phyloP scores from a whole-genome alignment of 2,888 invertebrate genomes.

The Mylabris sibirica region DNA sequence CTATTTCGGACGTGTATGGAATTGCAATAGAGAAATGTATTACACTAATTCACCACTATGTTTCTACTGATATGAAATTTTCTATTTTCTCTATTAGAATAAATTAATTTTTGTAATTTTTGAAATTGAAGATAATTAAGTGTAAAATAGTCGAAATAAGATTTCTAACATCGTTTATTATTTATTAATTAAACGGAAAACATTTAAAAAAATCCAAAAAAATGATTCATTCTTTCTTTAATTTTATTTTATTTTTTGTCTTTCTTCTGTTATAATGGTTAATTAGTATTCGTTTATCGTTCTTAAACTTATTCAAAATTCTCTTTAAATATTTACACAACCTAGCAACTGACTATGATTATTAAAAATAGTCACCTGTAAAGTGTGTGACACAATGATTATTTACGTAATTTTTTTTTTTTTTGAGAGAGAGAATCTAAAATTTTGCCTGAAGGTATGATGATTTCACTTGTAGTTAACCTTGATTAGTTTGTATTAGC shows the following conservation, averaged over 20 bases:
- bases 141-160: no score
- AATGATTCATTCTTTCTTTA: not conserved
- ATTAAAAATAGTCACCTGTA: slow-evolving; percentile 8
- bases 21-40: not conserved
- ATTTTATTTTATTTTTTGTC: no score
- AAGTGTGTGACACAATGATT: slow-evolving; percentile 5
- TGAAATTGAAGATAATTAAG: not conserved
- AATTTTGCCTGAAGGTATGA: slow-evolving; percentile 5
- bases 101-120: no score
- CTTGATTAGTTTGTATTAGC: slow-evolving; percentile 10
- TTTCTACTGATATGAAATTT: not conserved
- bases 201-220: not conserved
- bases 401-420: not conserved
- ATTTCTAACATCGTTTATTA: not conserved
- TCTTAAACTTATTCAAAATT: not conserved
- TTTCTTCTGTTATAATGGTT: not conserved
- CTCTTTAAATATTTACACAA: slow-evolving; percentile 8
- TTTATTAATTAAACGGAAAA: not conserved
- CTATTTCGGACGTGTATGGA: not conserved
- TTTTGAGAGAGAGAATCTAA: not conserved
- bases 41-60: not conserved
- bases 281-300: not conserved
- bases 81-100: no score
- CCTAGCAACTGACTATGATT: not conserved
- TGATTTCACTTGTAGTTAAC: slow-evolving; percentile 18